Evolutionary conservation across 2,113 vertebrate species (phyloP).

Genomic region (Illadopsis cleaveri): DNA sequence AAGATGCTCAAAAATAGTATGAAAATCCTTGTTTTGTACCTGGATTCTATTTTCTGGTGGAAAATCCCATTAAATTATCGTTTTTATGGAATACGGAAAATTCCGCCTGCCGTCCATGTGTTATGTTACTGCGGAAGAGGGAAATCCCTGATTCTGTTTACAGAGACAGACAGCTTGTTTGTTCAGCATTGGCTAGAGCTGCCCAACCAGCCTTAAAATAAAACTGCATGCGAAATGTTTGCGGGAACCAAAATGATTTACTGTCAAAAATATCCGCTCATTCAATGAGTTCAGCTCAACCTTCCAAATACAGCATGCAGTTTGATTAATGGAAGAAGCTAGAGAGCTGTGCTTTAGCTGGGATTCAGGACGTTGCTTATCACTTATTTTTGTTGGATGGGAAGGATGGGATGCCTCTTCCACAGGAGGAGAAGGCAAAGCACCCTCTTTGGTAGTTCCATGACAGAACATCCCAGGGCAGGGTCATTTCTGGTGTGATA

Average conservation of each 20-base stretch:
- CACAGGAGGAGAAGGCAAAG: neutral
- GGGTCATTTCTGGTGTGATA: neutral
- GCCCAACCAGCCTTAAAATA: slow-evolving; percentile 36
- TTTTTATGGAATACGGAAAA: slow-evolving; percentile 37
- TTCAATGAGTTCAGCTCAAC: slow-evolving; percentile 31
- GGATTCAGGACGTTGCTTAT: neutral
- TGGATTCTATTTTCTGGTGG: slow-evolving; percentile 34
- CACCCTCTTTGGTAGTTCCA: neutral
- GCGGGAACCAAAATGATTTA: slow-evolving; percentile 4
- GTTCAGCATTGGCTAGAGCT: slow-evolving; percentile 17
- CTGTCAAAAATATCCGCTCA: slow-evolving; percentile 1
- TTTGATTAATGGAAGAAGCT: slow-evolving; percentile 34
- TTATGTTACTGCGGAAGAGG: neutral
- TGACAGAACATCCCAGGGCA: neutral
- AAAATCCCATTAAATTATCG: slow-evolving; percentile 23
- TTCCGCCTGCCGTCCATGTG: slow-evolving; percentile 8
- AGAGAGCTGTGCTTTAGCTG: neutral
- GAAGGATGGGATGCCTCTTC: neutral
- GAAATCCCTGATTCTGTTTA: slow-evolving; percentile 29
- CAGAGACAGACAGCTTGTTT: slow-evolving; percentile 48
- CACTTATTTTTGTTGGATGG: neutral
- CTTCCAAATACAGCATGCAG: neutral
- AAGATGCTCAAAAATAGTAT: neutral
- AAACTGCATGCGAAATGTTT: neutral
- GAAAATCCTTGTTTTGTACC: slow-evolving; percentile 1